A percentile compares a stretch with the other conserved stretches of the same genome.
Evolutionary conservation across 2,888 invertebrate species (phyloP).

Genomic region (Zaprionus obscuricornis): DNA sequence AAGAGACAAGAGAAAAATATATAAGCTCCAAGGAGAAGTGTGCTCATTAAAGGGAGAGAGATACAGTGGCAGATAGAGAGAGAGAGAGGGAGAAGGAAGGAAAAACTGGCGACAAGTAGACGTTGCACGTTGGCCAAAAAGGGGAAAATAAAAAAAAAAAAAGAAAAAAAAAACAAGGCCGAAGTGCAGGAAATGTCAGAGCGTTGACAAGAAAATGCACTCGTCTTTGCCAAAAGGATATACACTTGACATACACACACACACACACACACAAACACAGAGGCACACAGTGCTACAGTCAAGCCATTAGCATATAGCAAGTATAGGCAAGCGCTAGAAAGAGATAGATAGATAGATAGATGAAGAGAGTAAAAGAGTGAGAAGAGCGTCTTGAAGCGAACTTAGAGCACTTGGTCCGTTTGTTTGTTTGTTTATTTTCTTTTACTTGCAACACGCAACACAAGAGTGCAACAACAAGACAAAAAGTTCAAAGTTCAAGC

Average conservation of each 20-base stretch:
- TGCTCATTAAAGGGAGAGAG: too few species aligned
- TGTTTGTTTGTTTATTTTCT: constrained; percentile 22
- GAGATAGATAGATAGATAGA: too few species aligned
- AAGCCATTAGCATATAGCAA: constrained; percentile 59
- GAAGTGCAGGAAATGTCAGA: constrained; percentile 77
- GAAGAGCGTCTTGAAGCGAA: too few species aligned
- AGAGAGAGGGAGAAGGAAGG: not conserved
- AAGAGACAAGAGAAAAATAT: constrained; percentile 27
- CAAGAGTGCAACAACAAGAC: constrained; percentile 34
- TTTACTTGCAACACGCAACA: constrained; percentile 34
- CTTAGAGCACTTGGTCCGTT: constrained; percentile 33
- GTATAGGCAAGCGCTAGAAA: not conserved
- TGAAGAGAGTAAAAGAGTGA: too few species aligned
- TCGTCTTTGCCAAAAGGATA: constrained; percentile 68
- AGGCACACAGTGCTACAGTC: constrained; percentile 1
- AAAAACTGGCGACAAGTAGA: too few species aligned
- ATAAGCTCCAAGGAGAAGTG: too few species aligned
- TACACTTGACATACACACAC: constrained; percentile 58
- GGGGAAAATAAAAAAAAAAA: constrained; percentile 2
- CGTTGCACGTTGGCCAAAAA: too few species aligned
- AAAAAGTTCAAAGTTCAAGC: constrained; percentile 73
- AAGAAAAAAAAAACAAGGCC: constrained; percentile 61
- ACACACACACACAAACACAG: constrained; percentile 18
- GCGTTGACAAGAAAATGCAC: constrained; percentile 77
- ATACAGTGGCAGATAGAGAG: too few species aligned